phyloP scores from a whole-genome alignment of 1,140 invertebrate genomes.

The Apis cerana region DNA sequence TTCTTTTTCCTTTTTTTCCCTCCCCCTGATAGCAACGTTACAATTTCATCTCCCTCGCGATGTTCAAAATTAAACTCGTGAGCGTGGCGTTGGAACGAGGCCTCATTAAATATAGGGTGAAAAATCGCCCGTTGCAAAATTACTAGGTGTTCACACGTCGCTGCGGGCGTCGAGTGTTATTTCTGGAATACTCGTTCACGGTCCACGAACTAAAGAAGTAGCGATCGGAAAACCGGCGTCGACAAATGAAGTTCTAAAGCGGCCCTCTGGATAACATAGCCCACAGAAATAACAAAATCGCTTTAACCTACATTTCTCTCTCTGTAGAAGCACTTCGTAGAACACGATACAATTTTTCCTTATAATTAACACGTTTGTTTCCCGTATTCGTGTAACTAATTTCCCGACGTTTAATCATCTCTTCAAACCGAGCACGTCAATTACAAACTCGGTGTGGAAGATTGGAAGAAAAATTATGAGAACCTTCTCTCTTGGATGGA shows the following conservation, averaged over 20 bases:
- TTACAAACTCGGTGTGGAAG: too few species aligned
- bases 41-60: neutral
- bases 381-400: too few species aligned
- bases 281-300: neutral
- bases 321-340: neutral
- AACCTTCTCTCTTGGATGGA: too few species aligned
- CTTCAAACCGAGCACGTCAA: too few species aligned
- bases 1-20: neutral
- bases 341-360: neutral
- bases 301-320: neutral
- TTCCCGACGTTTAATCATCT: too few species aligned
- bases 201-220: slow-evolving; percentile 11
- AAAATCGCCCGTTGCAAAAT: slow-evolving; percentile 17
- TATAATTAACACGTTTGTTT: neutral
- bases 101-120: slow-evolving; percentile 20
- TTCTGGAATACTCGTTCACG: slow-evolving; percentile 18
- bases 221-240: neutral
- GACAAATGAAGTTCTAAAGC: neutral
- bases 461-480: too few species aligned
- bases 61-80: neutral
- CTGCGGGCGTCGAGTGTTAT: slow-evolving; percentile 6
- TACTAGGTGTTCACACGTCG: slow-evolving; percentile 23
- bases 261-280: neutral
- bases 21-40: neutral
- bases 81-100: neutral